Conservation (phyloP, 2,797 vertebrate genomes). For the Sebastolobus alascanus region DNA sequence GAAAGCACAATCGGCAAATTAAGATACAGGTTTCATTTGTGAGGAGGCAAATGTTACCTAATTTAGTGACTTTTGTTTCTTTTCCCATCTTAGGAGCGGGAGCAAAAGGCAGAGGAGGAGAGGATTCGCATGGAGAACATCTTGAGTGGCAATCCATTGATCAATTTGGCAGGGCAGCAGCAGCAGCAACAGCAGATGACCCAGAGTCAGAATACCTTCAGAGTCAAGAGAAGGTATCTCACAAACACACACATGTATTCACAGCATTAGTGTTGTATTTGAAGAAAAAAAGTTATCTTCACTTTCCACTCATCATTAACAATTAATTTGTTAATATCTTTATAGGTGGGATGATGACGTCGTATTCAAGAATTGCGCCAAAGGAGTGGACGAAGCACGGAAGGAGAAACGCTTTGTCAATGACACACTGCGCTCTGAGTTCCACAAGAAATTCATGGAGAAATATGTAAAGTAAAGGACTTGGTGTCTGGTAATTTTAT, state of each 20-base stretch:
- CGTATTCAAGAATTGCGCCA: conserved; percentile 97
- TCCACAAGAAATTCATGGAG: conserved; percentile 99
- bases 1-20: neutral
- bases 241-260: conserved; percentile 1
- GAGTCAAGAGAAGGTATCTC: conserved; percentile 95
- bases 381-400: conserved; percentile 95
- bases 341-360: conserved; percentile 98
- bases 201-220: conserved; percentile 89
- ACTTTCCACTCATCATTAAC: neutral
- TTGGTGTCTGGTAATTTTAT: conserved; percentile 7
- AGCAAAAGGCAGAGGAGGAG: conserved; percentile 98
- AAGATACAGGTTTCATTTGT: neutral
- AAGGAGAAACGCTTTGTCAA: conserved; percentile 98
- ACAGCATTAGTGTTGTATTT: neutral
- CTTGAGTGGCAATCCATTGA: conserved; percentile 95
- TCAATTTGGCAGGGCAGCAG: conserved; percentile 93
- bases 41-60: neutral
- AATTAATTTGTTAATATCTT: conserved; percentile 13
- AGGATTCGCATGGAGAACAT: conserved; percentile 99
- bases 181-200: conserved; percentile 70
- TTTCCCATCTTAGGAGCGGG: conserved; percentile 88
- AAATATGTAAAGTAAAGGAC: conserved; percentile 96
- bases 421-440: conserved; percentile 97
- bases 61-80: conserved; percentile 16
- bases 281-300: neutral